Evolutionary conservation across 2,797 vertebrate genomes (phyloP), one percentile per base, ranked within the genome.

Genomic region (Todus mexicanus): DNA sequence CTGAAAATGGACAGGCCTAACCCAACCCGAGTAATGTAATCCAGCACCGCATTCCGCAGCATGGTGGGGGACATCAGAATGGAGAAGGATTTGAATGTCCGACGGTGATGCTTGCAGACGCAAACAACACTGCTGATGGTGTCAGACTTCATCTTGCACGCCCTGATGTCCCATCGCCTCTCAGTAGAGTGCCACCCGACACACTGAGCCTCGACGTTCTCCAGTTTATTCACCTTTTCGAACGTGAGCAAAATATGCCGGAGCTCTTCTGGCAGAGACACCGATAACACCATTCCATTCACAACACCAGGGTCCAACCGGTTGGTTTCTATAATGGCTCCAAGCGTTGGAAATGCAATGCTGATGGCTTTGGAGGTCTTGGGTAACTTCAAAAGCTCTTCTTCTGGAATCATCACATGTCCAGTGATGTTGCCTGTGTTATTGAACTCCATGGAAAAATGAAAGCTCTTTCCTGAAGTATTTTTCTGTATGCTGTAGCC

Each of bases 1-100:
- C 97, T 97, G 27, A 87, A 61, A 22, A 98, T 42, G 33, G 98
- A 98, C 22, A 97, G 17, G 3, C 97, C 96, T n/a, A 98, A 88
- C 15, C 98, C 97, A 15, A 93, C 70, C 2, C 83, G 91, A 0
- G 97, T 98, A 60, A 98, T 29, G 15, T 89, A 92, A 37, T 60
- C 95, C 92, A 98, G 89, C 25, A 29, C 26, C 1, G 23, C 27
- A 5, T 33, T 45, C 1, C 83, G 33, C 6, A 84, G 50, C 2
- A 1, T 6, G 3, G 37, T 17, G 2, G 95, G 95, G 12, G 97
- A 96, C 97, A 98, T 97, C 5, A 98, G 72, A 21, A 98, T 94
- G 80, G 98, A 98, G 78, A 98, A 98, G 9, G 98, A 96, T 1
- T 57, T n/a, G 79, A 87, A 78, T 5, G 72, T 85, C 38, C 80